phyloP scores from a whole-genome alignment of 2,888 invertebrate genomes.

The Drosophila mettleri region DNA sequence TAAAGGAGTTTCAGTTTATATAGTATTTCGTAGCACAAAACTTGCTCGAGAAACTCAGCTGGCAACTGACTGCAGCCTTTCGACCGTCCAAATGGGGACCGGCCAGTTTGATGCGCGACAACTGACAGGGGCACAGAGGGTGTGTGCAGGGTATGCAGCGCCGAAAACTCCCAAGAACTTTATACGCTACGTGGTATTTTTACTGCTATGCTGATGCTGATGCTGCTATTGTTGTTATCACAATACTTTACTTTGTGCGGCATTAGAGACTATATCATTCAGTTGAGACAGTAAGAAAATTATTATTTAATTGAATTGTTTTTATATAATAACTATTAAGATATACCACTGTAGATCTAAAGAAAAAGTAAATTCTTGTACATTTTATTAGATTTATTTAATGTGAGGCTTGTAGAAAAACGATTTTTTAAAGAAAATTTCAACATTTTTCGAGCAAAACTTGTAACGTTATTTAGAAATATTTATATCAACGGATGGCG shows the following conservation, averaged over 20 bases:
- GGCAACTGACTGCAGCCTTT: conserved; percentile 51
- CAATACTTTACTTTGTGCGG: conserved; percentile 10
- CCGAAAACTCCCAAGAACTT: conserved; percentile 65
- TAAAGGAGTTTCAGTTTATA: conserved; percentile 49
- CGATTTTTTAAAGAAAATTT: no score
- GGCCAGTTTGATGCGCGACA: conserved; percentile 6
- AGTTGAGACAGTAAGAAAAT: background rate
- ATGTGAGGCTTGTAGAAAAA: no score
- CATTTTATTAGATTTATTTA: no score
- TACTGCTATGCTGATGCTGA: conserved; percentile 69
- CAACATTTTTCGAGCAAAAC: background rate
- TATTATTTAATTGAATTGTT: no score
- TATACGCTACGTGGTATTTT: conserved; percentile 66
- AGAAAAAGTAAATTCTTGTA: no score
- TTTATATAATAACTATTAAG: no score
- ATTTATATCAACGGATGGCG: background rate
- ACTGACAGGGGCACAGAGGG: background rate
- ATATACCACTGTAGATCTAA: no score
- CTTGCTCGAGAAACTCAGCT: conserved; percentile 71
- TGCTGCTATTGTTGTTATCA: conserved; percentile 31
- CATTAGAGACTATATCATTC: background rate
- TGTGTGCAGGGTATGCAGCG: background rate
- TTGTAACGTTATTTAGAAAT: background rate
- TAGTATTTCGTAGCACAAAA: conserved; percentile 60
- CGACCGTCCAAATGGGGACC: conserved; percentile 22